phyloP scores from a whole-genome alignment of 2,888 invertebrate species.

The Micoletzkya japonica region DNA sequence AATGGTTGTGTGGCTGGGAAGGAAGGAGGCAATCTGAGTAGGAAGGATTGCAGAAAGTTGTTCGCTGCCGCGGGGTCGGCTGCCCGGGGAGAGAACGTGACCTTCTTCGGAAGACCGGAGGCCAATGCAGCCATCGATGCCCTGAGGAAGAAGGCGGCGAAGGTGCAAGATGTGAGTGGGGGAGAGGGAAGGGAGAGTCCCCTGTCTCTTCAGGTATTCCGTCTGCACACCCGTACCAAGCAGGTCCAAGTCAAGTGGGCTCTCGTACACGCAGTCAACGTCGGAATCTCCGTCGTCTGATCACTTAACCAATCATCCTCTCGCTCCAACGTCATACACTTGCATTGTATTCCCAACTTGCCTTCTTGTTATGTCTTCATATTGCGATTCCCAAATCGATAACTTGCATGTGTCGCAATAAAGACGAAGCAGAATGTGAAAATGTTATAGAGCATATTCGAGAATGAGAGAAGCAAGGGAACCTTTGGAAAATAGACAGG shows the following conservation, averaged over 20 bases:
- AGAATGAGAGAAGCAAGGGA: too few relatives aligned
- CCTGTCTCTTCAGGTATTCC: slow-evolving; percentile 44
- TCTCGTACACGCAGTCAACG: slow-evolving; percentile 51
- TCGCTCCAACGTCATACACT: too few relatives aligned
- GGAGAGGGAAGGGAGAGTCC: too few relatives aligned
- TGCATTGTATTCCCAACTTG: too few relatives aligned
- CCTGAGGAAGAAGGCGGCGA: slow-evolving; percentile 4
- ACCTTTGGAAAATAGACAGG: too few relatives aligned
- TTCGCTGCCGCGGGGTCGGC: slow-evolving; percentile 6
- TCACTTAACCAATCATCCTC: too few relatives aligned
- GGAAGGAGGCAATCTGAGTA: too few relatives aligned
- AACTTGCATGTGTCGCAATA: too few relatives aligned
- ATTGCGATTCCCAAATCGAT: too few relatives aligned
- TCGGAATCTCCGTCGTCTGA: slow-evolving; percentile 58
- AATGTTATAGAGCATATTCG: too few relatives aligned
- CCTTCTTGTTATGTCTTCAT: too few relatives aligned
- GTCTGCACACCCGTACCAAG: slow-evolving; percentile 55
- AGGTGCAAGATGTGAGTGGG: background rate
- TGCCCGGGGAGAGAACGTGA: slow-evolving; percentile 10
- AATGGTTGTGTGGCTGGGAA: background rate
- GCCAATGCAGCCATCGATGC: slow-evolving; percentile 11
- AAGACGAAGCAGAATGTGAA: too few relatives aligned
- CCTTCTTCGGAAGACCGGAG: slow-evolving; percentile 23
- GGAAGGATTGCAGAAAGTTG: slow-evolving; percentile 27
- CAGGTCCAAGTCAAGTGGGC: slow-evolving; percentile 54